Evolutionary conservation across 2,113 vertebrate genomes (phyloP), one percentile per base, ranked within the genome.

Genomic region (Calypte anna): DNA sequence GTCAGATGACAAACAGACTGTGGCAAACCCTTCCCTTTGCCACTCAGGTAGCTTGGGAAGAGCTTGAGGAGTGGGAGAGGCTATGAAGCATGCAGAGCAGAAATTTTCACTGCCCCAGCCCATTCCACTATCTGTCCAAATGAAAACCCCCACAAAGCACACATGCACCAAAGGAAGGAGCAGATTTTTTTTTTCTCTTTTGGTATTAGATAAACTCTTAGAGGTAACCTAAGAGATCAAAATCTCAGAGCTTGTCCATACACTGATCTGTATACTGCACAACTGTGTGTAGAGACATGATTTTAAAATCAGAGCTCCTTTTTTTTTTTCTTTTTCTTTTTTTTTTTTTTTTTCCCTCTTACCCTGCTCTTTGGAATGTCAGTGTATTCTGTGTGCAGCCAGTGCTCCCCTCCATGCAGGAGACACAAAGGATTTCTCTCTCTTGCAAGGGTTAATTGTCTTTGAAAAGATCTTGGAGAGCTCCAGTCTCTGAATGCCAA

Each of bases 381-480:
- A 61, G 58, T 36, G 73, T 69, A 63, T 82, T 68, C 64, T 81
- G 14, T 18, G 5, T 25, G 61, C 54, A 51, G 81, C 3, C 78
- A 48, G 44, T 14, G 21, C 30, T 91, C n/a, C 10, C 11, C 11
- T 43, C 14, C 0, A 11, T 0, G 1, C 0, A 6, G 15, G 20
- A 77, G 46, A 46, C 5, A 31, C 58, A 43, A 61, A 67, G 46
- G 7, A 4, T 59, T 82, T 82, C 25, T 91, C 24, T 51, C 58
- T 73, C 40, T 82, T 69, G 27, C 70, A 92, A 86, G 68, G 11
- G 64, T 74, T 94, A 93, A 90, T 40, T 83, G 16, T 48, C 12
- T 15, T 95, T 84, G 61, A n/a, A 64, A 75, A 82, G 58, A 62
- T 58, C 86, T 89, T 87, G 70, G 84, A 91, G 7, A 79, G 22